Evolutionary conservation across 2,888 invertebrate species (phyloP), one percentile per base, ranked within the genome.

Genomic region (Plemyria rubiginata): DNA sequence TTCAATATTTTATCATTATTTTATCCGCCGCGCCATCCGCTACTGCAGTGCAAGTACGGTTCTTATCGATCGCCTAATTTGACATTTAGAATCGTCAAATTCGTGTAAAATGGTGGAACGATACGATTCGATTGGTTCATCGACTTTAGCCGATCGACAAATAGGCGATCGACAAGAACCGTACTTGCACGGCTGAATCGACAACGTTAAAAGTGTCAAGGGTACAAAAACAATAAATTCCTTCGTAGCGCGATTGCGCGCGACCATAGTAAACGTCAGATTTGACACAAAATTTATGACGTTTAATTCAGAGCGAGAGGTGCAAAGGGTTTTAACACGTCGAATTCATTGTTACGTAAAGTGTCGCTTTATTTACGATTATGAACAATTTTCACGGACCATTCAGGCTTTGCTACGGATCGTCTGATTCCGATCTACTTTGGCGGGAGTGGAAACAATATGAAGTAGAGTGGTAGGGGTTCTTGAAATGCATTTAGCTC

Each of bases 281-380:
- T 79, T 75, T 76, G 62, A 67, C 75, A 65, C 67, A 76, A 76
- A 78, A 86, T 86, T 85, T 86, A 86, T 84, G 65, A 71, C 78
- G 65, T 78, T 77, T 72, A 66, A 79, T 81, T 77, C 73, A 76
- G 68, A 75, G 54, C 75, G 54, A 45, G 52, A 63, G 43, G 32
- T 50, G 57, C 57, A 77, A 83, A 80, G 79, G 79, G 82, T 79
- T 82, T 78, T 62, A 76, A 80, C 77, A 74, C 75, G 74, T 70
- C 74, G 67, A 66, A 38, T 65, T 76, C 77, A 79, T 82, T 84
- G 82, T 82, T 71, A 66, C 65, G 63, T 76, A 72, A 74, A 83
- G 77, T 78, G 77, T 46, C 52, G 54, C 67, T 82, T 84, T 87
- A 87, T 89, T 87, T 87, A 90, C 84, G 86, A 86, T 85, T 80